phyloP scores from a whole-genome alignment of 2,113 vertebrate species.

The Smithornis capensis region DNA sequence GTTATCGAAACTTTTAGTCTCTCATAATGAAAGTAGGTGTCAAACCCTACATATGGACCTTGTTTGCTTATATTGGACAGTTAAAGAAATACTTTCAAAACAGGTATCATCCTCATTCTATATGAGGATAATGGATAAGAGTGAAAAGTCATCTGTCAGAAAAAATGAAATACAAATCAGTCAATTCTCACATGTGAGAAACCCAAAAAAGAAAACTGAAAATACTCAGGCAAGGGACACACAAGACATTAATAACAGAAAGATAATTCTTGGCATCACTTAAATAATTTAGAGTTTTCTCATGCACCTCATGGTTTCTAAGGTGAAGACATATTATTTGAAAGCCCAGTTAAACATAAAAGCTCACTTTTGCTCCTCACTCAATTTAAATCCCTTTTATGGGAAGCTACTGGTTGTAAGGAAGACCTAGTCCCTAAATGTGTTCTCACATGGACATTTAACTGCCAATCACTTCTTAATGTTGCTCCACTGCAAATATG shows the following conservation, averaged over 20 bases:
- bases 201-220: not conserved
- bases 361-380: not conserved
- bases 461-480: not conserved
- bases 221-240: not conserved
- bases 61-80: not conserved
- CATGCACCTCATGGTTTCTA: not conserved
- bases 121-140: not conserved
- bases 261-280: not conserved
- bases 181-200: not conserved
- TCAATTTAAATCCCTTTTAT: not conserved
- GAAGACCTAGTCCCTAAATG: not conserved
- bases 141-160: not conserved
- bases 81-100: not conserved
- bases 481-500: not conserved
- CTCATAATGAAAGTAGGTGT: not conserved
- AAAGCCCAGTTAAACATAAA: not conserved
- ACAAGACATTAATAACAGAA: not conserved
- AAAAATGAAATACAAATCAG: not conserved
- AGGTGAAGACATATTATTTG: not conserved
- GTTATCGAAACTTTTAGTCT: not conserved
- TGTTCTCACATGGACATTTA: not conserved
- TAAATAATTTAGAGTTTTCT: not conserved
- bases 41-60: not conserved
- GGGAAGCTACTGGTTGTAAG: not conserved
- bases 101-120: not conserved